These are phyloP conservation scores for Hypomecis atomaria DNA, from an alignment of 2,888 invertebrate genomes.

Conservation along the genomic window DNA sequence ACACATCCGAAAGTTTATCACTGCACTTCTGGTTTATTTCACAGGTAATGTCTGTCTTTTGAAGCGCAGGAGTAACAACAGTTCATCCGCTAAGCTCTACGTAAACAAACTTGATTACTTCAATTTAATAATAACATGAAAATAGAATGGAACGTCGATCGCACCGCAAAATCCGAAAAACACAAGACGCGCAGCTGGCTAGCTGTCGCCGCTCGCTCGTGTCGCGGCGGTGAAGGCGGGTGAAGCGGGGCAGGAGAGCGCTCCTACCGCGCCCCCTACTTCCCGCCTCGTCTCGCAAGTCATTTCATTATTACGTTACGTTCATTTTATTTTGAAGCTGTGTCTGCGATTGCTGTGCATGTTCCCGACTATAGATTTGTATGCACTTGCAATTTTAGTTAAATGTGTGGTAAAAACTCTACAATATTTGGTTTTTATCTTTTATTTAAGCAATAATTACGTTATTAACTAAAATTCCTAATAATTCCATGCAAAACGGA, in stretches of 20 bases:
- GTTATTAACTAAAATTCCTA: too few relatives aligned
- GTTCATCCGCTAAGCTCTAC: slow-evolving; percentile 62
- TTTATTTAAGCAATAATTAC: too few relatives aligned
- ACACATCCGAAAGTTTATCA: slow-evolving; percentile 62
- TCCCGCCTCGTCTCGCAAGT: slow-evolving; percentile 73
- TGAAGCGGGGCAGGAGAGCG: slow-evolving; percentile 61
- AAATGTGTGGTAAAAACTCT: too few relatives aligned
- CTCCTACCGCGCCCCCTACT: slow-evolving; percentile 69
- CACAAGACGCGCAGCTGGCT: slow-evolving; percentile 82
- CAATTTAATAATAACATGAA: slow-evolving; percentile 63
- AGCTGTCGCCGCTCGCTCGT: slow-evolving; percentile 76
- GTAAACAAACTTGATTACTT: slow-evolving; percentile 65
- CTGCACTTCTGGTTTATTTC: slow-evolving; percentile 57
- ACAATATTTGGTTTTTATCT: too few relatives aligned
- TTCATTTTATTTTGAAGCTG: slow-evolving; percentile 72
- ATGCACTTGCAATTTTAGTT: neutral
- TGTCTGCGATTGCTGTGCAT: slow-evolving; percentile 21
- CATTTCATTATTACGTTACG: slow-evolving; percentile 72
- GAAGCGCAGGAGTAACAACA: slow-evolving; percentile 48
- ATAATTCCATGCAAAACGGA: too few relatives aligned
- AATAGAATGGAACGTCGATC: slow-evolving; percentile 76
- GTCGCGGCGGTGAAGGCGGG: slow-evolving; percentile 67
- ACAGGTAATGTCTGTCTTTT: slow-evolving; percentile 44
- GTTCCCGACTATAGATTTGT: neutral
- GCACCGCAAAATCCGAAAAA: slow-evolving; percentile 80